Evolutionary conservation across 1,140 invertebrate species (phyloP), one percentile per base, ranked within the genome.

Genomic region (Pteromalus puparum): DNA sequence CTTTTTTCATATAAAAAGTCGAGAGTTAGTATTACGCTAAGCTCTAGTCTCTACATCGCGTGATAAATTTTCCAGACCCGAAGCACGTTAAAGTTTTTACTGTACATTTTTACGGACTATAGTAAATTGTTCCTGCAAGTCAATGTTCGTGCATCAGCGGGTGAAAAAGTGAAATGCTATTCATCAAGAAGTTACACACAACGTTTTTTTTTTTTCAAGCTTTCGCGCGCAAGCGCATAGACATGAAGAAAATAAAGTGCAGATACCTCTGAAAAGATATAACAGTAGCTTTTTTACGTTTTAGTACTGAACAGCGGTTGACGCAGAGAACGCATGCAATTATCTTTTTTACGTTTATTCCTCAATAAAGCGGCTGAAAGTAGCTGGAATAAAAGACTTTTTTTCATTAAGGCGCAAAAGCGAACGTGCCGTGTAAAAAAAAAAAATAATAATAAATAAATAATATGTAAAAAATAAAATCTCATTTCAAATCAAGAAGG

Each of bases 91-190:
- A 42, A 74, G n/a, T 48, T 48, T 48, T 48, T n/a, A 76, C 46
- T 48, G 74, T 53, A 53, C 74, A 53, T 76, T 76, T 26, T 48
- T 48, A 48, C n/a, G 74, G n/a, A 53, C 38, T 76, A 24, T 53
- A 46, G 42, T 76, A 26, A 76, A 74, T 24, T 46, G 21, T 13
- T 46, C 34, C 15, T 15, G 24, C n/a, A 13, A 76, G 46, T 53
- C 15, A 38, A 53, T 28, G 74, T 48, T 28, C n/a, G n/a, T 48
- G 42, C 46, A 26, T 76, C 34, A n/a, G 30, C 15, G 30, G 30
- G 72, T n/a, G 72, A 38, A 74, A 74, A 38, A 74, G 72, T n/a
- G 72, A 74, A 74, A 74, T 30, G 18, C 72, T 42, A 74, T 74
- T 74, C 21, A 74, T 74, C 34, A 74, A 30, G 34, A 34, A 38